Conservation (phyloP, 2,888 invertebrate genomes). For the Brenthis ino region DNA sequence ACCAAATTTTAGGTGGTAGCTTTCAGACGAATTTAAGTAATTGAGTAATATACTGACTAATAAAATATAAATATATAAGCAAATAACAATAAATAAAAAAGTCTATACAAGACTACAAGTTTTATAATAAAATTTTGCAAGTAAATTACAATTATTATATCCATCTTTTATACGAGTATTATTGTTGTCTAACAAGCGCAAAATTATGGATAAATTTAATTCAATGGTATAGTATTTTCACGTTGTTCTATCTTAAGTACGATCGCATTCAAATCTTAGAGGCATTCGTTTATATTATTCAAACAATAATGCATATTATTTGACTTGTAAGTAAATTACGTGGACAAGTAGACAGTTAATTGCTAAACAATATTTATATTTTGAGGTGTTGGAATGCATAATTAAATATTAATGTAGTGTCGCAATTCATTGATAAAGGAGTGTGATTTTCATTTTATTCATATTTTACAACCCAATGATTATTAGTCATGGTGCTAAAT, state of each 20-base stretch:
- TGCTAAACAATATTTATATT: conserved; percentile 23
- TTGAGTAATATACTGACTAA: too few species aligned
- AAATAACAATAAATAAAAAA: too few species aligned
- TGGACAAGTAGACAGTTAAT: conserved; percentile 14
- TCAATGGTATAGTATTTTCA: conserved; percentile 28
- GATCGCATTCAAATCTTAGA: conserved; percentile 26
- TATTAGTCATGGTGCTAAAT: too few species aligned
- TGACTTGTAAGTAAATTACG: conserved; percentile 28
- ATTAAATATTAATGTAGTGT: too few species aligned
- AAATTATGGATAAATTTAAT: conserved; percentile 29
- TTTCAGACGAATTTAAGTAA: too few species aligned
- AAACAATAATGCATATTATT: conserved; percentile 24
- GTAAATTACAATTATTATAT: conserved; percentile 8
- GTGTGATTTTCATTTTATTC: too few species aligned
- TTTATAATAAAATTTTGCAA: neutral
- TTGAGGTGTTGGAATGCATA: neutral
- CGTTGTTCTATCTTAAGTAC: conserved; percentile 24
- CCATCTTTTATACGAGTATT: conserved; percentile 12
- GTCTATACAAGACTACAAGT: neutral
- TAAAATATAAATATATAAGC: too few species aligned
- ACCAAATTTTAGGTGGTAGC: too few species aligned
- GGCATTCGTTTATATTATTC: conserved; percentile 25
- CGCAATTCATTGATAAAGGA: too few species aligned
- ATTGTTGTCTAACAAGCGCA: conserved; percentile 18
- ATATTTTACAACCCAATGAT: too few species aligned